Percentiles rank a stretch among this genome's conserved stretches.
These are phyloP conservation scores for Heliangelus exortis DNA, from an alignment of 2,797 vertebrate species.

Conservation along the genomic window DNA sequence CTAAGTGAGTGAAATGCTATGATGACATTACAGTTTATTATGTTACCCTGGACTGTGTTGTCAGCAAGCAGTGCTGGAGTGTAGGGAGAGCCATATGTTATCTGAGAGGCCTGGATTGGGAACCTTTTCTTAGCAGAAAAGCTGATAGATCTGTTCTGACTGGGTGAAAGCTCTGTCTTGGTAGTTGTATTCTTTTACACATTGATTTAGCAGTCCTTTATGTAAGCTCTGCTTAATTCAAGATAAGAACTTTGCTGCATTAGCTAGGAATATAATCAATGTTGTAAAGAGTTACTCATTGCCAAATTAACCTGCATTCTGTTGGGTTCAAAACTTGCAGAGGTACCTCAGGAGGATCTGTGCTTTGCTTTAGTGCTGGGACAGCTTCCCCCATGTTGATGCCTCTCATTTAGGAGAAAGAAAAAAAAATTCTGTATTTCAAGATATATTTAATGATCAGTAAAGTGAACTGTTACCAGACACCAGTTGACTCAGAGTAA, in stretches of 20 bases:
- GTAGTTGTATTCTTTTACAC: conserved; percentile 14
- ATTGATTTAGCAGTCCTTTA: conserved; percentile 42
- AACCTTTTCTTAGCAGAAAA: conserved; percentile 12
- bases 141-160: conserved; percentile 21
- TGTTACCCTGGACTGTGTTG: conserved; percentile 17
- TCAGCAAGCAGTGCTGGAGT: conserved; percentile 30
- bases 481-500: conserved; percentile 23
- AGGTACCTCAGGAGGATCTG: neutral
- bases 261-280: conserved; percentile 18
- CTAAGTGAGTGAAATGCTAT: neutral
- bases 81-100: conserved; percentile 8
- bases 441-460: neutral
- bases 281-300: neutral
- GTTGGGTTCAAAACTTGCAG: neutral
- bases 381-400: neutral
- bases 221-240: conserved; percentile 21
- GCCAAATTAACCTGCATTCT: neutral
- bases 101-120: neutral
- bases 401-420: neutral
- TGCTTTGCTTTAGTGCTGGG: neutral
- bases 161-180: neutral
- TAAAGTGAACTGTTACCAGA: conserved; percentile 38
- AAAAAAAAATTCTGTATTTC: neutral
- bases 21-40: neutral
- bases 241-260: conserved; percentile 29